A percentile compares a stretch with the other conserved stretches of the same genome.
Conservation (phyloP, 2,113 vertebrate genomes). For the Nothoprocta perdicaria region DNA sequence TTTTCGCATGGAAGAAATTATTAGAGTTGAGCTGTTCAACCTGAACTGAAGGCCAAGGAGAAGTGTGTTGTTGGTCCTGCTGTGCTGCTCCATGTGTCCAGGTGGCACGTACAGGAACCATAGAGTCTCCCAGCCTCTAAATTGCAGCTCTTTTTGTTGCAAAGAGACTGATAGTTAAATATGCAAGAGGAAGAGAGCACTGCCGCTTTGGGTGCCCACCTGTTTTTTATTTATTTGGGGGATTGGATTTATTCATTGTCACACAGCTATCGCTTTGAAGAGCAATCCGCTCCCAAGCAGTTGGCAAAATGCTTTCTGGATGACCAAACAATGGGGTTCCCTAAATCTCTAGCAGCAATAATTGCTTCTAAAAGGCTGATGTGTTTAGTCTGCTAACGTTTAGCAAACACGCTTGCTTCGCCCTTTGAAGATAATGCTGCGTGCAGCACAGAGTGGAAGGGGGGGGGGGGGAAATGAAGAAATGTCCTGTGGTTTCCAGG, state of each 20-base stretch:
- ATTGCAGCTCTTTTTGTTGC: neutral
- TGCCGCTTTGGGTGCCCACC: neutral
- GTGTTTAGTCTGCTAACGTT: constrained; percentile 19
- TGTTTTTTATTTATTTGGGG: constrained; percentile 45
- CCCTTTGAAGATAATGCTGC: constrained; percentile 41
- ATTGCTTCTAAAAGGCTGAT: constrained; percentile 32
- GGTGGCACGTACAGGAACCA: neutral
- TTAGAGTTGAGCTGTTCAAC: neutral
- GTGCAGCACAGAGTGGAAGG: neutral
- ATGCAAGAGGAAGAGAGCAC: neutral
- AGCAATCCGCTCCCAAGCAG: neutral
- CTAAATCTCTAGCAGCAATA: constrained; percentile 21
- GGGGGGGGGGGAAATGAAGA: neutral
- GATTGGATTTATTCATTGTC: neutral
- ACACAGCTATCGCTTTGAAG: neutral
- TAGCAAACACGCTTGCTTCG: neutral
- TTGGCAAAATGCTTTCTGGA: neutral
- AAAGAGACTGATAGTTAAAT: neutral
- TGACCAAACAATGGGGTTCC: neutral
- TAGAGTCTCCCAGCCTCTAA: neutral
- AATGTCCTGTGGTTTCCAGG: neutral
- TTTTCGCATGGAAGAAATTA: neutral
- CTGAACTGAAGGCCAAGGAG: neutral
- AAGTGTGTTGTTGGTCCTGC: neutral
- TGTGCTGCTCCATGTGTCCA: neutral